Base-by-base conservation (phyloP, 2,113 vertebrate genomes). In the Gnathonemus echidnorhynchus region DNA sequence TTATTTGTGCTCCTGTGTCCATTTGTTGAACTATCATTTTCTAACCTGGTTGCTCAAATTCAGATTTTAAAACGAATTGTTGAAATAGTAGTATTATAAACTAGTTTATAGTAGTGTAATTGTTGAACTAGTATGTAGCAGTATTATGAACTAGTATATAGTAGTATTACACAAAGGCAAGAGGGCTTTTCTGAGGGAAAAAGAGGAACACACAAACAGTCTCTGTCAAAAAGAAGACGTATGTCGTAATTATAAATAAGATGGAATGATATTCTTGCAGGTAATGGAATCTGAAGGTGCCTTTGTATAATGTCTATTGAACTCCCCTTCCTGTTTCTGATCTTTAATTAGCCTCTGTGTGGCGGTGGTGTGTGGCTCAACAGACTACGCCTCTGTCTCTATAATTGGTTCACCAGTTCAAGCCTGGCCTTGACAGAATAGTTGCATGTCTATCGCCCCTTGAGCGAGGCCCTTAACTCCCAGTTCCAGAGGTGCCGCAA, bases 1-100 rank as follows among this genome's bases (percentile, higher is more conserved):
- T 80, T 89, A 62, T 90, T 77, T 80, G 90, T 93, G 85, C 92
- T 89, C 49, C 88, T 89, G 88, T 92, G 93, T 66, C 49, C 56
- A 84, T 85, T 31, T 46, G 39, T 84, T n/a, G 19, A 31, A 45
- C 35, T 35, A 35, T 39, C 83, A 24, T 86, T 48, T 50, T 24
- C 42, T 17, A 83, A 2, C 77, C 39, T 83, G 39, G 15, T 45
- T 46, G 13, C 31, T 42, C 50, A 13, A 50, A 50, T 50, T 42
- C 35, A 39, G 77, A 83, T 17, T 83, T 42, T 8, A 17, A 83
- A 39, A 35, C 45, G 39, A 3, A 15, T 52, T 52, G 50, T n/a
- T n/a, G 2, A 9, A 39, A 39, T 39, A 39, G 39, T 39, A 39
- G 39, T 3, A 39, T 39, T 39, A 3, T 39, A 39, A 39, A 39